Percentiles rank a stretch among this genome's conserved stretches.
Evolutionary conservation across 2,113 vertebrate species (phyloP).

Genomic region (Lutjanus erythropterus): DNA sequence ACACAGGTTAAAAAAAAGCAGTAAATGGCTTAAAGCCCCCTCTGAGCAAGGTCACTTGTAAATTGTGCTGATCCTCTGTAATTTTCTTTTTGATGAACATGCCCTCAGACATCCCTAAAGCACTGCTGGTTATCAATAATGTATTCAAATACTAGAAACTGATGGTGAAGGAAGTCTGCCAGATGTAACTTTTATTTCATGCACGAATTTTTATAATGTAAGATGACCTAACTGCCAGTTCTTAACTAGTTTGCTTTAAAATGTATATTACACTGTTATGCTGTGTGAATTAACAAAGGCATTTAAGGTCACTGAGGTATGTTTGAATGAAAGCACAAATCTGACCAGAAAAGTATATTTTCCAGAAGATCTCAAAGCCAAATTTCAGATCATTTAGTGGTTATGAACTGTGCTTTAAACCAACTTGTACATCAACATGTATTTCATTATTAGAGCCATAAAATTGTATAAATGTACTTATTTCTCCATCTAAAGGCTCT

Average conservation of each 20-base stretch:
- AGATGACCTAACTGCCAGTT: not conserved
- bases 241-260: not conserved
- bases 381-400: not conserved
- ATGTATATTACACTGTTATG: not conserved
- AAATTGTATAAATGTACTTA: no score
- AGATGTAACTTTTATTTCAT: conserved; percentile 24
- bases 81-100: conserved; percentile 53
- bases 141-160: conserved; percentile 38
- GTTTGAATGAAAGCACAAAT: conserved; percentile 1
- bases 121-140: conserved; percentile 58
- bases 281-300: not conserved
- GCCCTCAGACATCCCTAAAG: conserved; percentile 43
- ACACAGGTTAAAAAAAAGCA: conserved; percentile 2
- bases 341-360: not conserved
- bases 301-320: not conserved
- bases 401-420: not conserved
- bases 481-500: not conserved
- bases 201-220: not conserved
- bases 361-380: not conserved
- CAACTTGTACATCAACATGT: not conserved
- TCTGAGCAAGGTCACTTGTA: conserved; percentile 57
- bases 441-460: not conserved
- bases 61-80: conserved; percentile 51
- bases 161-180: conserved; percentile 20
- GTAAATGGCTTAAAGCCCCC: conserved; percentile 29